Evolutionary conservation across 2,797 vertebrate species (phyloP).

Genomic region (Spinus pinus): DNA sequence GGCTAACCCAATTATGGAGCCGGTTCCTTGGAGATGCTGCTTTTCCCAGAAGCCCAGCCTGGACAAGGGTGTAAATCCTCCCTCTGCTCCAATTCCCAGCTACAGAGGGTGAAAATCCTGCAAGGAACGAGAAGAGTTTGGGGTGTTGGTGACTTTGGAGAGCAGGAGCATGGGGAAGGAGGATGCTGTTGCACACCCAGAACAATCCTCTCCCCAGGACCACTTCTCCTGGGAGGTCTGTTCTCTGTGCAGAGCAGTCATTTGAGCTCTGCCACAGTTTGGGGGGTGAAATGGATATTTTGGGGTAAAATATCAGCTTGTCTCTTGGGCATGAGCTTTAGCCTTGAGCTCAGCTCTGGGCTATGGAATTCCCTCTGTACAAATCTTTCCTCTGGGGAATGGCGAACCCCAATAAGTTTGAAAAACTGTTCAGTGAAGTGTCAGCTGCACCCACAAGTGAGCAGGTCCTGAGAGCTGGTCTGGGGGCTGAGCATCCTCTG

Average conservation of each 20-base stretch:
- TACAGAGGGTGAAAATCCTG: not conserved
- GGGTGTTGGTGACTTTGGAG: not conserved
- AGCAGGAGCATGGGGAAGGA: not conserved
- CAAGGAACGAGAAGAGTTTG: not conserved
- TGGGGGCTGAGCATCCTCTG: rapidly evolving
- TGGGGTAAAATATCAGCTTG: not conserved
- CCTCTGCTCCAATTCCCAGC: rapidly evolving
- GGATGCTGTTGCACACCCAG: not conserved
- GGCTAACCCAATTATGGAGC: not conserved
- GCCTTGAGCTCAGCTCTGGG: not conserved
- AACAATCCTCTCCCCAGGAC: rapidly evolving
- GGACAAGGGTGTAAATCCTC: not conserved
- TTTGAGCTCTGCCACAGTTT: not conserved
- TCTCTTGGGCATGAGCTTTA: not conserved
- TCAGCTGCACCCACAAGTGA: rapidly evolving
- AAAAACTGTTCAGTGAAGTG: rapidly evolving
- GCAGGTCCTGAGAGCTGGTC: not conserved
- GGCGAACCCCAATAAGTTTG: not conserved
- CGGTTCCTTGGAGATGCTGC: not conserved
- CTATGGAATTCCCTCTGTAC: rapidly evolving
- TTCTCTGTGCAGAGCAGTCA: not conserved
- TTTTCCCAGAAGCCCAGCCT: not conserved
- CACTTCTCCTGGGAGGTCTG: not conserved
- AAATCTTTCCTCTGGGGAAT: rapidly evolving
- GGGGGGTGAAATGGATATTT: not conserved